These are phyloP conservation scores for Epizoanthus scotinus DNA, from an alignment of 92 coral and sea anemone genomes.

Conservation along the genomic window DNA sequence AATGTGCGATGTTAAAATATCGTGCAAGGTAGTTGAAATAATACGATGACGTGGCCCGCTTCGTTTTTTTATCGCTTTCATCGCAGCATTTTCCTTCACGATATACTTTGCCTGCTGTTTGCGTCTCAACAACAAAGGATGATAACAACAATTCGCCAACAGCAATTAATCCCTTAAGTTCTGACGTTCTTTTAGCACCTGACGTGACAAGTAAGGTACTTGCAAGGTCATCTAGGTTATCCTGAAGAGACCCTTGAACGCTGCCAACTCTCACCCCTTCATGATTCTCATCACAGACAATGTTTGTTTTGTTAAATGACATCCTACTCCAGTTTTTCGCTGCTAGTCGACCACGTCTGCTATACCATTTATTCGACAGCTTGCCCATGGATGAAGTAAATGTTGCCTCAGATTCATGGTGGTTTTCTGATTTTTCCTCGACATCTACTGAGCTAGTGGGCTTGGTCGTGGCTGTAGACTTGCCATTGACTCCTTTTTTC, in stretches of 20 bases:
- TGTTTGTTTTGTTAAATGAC: constrained; percentile 22
- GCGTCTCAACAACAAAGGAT: constrained; percentile 5
- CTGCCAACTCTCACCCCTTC: background rate
- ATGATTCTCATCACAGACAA: background rate
- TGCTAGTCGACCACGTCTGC: constrained; percentile 17
- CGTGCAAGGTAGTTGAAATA: constrained; percentile 27
- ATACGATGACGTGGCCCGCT: constrained; percentile 29
- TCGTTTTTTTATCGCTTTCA: constrained; percentile 1
- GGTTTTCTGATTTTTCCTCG: too few species aligned
- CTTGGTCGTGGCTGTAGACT: too few species aligned
- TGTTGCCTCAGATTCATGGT: background rate
- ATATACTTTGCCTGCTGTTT: constrained; percentile 39
- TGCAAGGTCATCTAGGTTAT: constrained; percentile 24
- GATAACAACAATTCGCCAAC: constrained; percentile 19
- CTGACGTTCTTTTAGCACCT: constrained; percentile 21
- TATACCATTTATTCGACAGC: constrained; percentile 17
- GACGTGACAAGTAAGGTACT: constrained; percentile 14
- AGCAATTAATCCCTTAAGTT: constrained; percentile 37
- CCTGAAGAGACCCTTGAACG: constrained; percentile 14
- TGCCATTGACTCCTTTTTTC: too few species aligned
- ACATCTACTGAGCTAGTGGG: too few species aligned
- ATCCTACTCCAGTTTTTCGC: constrained; percentile 37
- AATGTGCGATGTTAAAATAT: constrained; percentile 31
- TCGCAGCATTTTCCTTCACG: constrained; percentile 2
- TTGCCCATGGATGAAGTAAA: background rate